Conservation (phyloP, 2,113 vertebrate genomes). For the Argyrosomus japonicus region DNA sequence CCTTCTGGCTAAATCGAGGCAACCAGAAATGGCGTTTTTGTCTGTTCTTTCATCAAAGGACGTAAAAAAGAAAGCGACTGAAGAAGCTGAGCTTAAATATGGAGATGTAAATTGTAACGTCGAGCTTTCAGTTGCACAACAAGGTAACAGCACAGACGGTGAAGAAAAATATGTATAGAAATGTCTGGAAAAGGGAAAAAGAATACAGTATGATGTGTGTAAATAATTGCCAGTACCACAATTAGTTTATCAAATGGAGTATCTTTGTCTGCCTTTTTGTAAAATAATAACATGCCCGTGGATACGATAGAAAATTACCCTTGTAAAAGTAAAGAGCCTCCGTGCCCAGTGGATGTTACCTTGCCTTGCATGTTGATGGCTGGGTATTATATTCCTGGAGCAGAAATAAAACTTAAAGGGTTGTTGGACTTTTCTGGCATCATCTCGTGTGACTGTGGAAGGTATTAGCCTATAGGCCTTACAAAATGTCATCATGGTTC, state of each 20-base stretch:
- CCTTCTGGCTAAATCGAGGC: slow-evolving; percentile 24
- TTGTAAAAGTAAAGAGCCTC: slow-evolving; percentile 20
- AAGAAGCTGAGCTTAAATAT: neutral
- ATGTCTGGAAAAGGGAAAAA: slow-evolving; percentile 40
- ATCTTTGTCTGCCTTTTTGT: slow-evolving; percentile 65
- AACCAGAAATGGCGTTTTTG: slow-evolving; percentile 13
- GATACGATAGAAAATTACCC: slow-evolving; percentile 21
- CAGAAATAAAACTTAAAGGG: slow-evolving; percentile 3
- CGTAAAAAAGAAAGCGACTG: slow-evolving; percentile 16
- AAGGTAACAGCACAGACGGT: slow-evolving; percentile 41
- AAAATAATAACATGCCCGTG: slow-evolving; percentile 45
- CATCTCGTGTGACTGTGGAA: slow-evolving; percentile 29
- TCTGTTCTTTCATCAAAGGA: slow-evolving; percentile 22
- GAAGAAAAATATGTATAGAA: slow-evolving; percentile 16
- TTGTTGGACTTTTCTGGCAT: neutral
- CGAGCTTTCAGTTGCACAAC: slow-evolving; percentile 41
- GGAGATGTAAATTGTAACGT: neutral
- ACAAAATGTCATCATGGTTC: slow-evolving; percentile 36
- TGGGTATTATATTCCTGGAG: slow-evolving; percentile 27
- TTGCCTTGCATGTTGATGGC: slow-evolving; percentile 55
- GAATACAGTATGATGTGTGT: slow-evolving; percentile 36
- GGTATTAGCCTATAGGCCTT: slow-evolving; percentile 68
- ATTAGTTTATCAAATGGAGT: slow-evolving; percentile 43
- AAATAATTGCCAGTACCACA: slow-evolving; percentile 58
- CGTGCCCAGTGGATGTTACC: slow-evolving; percentile 36